Percentiles rank a stretch among this genome's conserved stretches.
These are phyloP conservation scores for Caenorhabditis remanei DNA, from an alignment of 1,140 invertebrate species.

Conservation along the genomic window DNA sequence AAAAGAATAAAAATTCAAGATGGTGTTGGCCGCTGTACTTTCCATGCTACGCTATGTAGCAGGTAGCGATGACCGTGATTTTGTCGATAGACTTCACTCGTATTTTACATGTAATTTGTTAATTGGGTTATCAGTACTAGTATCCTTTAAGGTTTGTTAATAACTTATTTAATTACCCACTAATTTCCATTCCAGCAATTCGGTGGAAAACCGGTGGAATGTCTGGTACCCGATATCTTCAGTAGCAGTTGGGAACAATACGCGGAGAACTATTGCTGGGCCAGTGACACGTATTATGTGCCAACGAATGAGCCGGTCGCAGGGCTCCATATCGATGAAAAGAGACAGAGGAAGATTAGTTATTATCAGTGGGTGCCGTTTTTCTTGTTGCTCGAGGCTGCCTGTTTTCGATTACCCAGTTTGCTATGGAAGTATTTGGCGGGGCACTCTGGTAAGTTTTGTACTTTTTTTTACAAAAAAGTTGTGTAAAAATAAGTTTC, in stretches of 20 bases:
- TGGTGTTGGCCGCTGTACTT: constrained; percentile 68
- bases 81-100: constrained; percentile 68
- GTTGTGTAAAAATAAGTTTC: no score
- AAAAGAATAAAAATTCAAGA: constrained; percentile 40
- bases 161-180: background rate
- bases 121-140: constrained; percentile 65
- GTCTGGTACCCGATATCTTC: constrained; percentile 68
- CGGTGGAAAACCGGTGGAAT: constrained; percentile 69
- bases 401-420: constrained; percentile 78
- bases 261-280: constrained; percentile 70
- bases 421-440: constrained; percentile 77
- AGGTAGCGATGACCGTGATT: constrained; percentile 68
- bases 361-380: constrained; percentile 80
- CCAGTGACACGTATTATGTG: constrained; percentile 68
- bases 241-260: constrained; percentile 65
- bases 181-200: constrained; percentile 62
- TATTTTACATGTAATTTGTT: constrained; percentile 69
- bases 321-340: constrained; percentile 59
- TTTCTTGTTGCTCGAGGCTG: constrained; percentile 77
- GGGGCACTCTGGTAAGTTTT: constrained; percentile 69
- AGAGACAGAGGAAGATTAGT: constrained; percentile 60
- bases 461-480: no score
- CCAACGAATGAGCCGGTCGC: constrained; percentile 64
- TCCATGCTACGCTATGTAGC: constrained; percentile 70
- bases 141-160: constrained; percentile 66